phyloP scores from a whole-genome alignment of 2,888 invertebrate species.

The Itoplectis maculator region DNA sequence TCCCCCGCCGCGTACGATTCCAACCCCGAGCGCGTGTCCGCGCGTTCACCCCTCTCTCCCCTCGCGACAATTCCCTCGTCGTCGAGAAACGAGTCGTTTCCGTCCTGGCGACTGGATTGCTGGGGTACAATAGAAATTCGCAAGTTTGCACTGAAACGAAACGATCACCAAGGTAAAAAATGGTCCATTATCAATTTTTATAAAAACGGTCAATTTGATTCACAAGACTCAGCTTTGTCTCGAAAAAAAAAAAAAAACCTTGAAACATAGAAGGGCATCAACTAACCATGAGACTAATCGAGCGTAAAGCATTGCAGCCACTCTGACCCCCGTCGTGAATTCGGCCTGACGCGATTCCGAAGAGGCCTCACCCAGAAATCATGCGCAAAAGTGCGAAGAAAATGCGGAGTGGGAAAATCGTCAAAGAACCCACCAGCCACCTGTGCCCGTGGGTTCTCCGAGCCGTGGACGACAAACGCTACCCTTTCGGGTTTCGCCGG shows the following conservation, averaged over 20 bases:
- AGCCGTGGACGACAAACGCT: constrained; percentile 66
- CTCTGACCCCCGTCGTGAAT: background rate
- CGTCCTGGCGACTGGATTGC: background rate
- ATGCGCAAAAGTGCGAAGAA: constrained; percentile 11
- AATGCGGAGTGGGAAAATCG: constrained; percentile 65
- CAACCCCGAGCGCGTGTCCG: constrained; percentile 70
- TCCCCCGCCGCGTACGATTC: constrained; percentile 70
- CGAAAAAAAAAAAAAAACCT: background rate
- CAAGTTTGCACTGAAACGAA: background rate
- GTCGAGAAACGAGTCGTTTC: background rate
- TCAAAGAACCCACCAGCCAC: constrained; percentile 72
- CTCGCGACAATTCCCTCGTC: constrained; percentile 24
- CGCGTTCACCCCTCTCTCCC: constrained; percentile 42
- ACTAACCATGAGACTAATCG: background rate
- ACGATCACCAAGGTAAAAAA: background rate
- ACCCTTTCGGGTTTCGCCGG: constrained; percentile 33
- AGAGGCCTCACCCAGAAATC: constrained; percentile 13
- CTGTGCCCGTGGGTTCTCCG: constrained; percentile 65
- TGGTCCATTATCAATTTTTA: background rate
- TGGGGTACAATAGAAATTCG: background rate
- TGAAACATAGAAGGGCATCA: too few relatives aligned
- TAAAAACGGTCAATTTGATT: too few relatives aligned
- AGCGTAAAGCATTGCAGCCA: background rate
- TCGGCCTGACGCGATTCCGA: background rate
- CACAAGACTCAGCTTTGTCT: too few relatives aligned